Conservation (phyloP, 2,113 vertebrate genomes). For the Sporophila hypoxantha region DNA sequence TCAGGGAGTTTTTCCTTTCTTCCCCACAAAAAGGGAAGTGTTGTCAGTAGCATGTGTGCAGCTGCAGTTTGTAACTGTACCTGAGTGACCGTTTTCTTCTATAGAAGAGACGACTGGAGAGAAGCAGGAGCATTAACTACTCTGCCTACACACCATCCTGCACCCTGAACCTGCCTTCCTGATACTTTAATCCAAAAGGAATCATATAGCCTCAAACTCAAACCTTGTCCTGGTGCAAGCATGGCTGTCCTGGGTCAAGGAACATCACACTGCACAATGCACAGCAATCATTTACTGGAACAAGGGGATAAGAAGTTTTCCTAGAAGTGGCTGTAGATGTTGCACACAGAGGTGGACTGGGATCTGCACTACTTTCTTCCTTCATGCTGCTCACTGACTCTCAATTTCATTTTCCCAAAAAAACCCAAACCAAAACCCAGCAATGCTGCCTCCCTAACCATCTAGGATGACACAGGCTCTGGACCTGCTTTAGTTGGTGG, state of each 20-base stretch:
- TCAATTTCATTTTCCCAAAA: background rate
- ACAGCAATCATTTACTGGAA: background rate
- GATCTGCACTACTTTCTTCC: background rate
- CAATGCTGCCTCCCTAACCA: background rate
- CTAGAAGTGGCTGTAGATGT: background rate
- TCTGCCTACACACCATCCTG: background rate
- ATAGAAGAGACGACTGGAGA: background rate
- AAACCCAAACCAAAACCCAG: background rate
- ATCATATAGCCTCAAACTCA: background rate
- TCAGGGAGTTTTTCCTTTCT: background rate
- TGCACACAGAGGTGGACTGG: fast-evolving
- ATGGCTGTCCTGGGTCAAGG: fast-evolving
- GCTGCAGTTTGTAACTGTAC: background rate
- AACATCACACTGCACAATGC: background rate
- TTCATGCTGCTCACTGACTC: background rate
- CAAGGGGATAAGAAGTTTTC: background rate
- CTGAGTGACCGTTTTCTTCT: background rate
- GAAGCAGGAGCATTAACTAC: background rate
- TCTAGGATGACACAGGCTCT: fast-evolving
- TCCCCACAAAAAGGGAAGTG: background rate
- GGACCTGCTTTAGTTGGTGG: background rate
- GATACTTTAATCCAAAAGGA: background rate
- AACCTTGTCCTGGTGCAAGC: background rate
- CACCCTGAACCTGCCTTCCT: background rate
- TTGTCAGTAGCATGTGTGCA: background rate